Evolutionary conservation across 2,888 invertebrate genomes (phyloP).

Genomic region (Endotricha flammealis): DNA sequence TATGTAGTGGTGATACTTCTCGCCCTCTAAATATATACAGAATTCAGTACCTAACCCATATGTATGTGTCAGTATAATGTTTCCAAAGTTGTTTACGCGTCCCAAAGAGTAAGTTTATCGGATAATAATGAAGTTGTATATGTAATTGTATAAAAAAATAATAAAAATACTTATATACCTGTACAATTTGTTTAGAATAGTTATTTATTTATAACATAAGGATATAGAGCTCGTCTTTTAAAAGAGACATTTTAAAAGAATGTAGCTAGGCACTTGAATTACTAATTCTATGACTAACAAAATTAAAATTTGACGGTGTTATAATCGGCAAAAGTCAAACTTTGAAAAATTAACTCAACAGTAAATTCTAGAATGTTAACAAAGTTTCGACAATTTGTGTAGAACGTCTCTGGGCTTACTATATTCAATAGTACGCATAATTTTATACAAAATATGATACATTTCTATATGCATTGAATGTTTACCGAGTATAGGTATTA

Average conservation of each 20-base stretch:
- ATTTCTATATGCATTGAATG: conserved; percentile 11
- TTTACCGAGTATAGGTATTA: conserved; percentile 39
- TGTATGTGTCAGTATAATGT: conserved; percentile 36
- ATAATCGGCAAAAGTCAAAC: conserved; percentile 67
- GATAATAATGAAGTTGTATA: conserved; percentile 67
- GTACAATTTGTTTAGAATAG: conserved; percentile 71
- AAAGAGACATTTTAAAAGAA: conserved; percentile 67
- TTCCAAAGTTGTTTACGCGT: conserved; percentile 71
- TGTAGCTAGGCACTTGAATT: conserved; percentile 47
- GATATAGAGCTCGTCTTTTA: conserved; percentile 65
- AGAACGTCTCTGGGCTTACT: conserved; percentile 28
- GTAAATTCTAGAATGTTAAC: conserved; percentile 34
- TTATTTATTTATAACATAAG: conserved; percentile 67
- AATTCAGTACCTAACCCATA: conserved; percentile 8
- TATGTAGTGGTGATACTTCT: background rate
- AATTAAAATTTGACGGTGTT: conserved; percentile 30
- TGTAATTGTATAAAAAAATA: conserved; percentile 72
- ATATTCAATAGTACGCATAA: conserved; percentile 7
- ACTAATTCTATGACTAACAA: conserved; percentile 58
- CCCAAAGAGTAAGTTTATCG: conserved; percentile 74
- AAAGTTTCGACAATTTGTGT: conserved; percentile 70
- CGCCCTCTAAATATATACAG: background rate
- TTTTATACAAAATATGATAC: conserved; percentile 6
- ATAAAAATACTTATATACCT: conserved; percentile 71
- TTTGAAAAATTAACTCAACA: conserved; percentile 46